Conservation (phyloP, 2,888 invertebrate species). For the Cryptosula pallasiana region DNA sequence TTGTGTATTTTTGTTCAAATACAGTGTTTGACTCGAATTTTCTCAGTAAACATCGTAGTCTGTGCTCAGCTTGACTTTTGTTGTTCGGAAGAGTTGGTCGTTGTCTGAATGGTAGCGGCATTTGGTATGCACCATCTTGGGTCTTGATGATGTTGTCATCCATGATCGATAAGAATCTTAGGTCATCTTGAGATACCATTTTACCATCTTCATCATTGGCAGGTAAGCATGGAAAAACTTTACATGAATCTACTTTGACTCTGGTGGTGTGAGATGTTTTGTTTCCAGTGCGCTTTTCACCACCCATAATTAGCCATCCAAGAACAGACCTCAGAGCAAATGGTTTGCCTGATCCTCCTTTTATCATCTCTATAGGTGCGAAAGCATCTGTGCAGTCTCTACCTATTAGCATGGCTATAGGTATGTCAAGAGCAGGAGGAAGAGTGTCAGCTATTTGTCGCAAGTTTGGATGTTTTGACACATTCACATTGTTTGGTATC, state of each 20-base stretch:
- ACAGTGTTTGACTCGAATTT: neutral
- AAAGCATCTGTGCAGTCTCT: neutral
- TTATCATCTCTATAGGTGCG: neutral
- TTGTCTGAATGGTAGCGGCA: neutral
- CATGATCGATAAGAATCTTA: neutral
- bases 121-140: neutral
- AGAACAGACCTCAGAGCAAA: conserved; percentile 28
- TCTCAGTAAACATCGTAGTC: neutral
- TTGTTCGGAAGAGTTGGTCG: neutral
- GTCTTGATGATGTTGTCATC: neutral
- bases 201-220: no score
- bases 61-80: neutral
- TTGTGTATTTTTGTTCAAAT: neutral
- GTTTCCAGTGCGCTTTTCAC: neutral
- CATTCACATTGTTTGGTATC: conserved; percentile 29
- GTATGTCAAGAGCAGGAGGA: conserved; percentile 2
- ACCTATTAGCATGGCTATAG: conserved; percentile 8
- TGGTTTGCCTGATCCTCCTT: neutral
- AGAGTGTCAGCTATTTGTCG: neutral
- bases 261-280: neutral
- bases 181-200: neutral
- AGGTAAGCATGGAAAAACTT: no score
- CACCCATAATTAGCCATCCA: neutral
- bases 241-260: neutral
- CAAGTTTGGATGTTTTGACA: neutral